Evolutionary conservation across 2,113 vertebrate genomes (phyloP).

Genomic region (Raja brachyura): DNA sequence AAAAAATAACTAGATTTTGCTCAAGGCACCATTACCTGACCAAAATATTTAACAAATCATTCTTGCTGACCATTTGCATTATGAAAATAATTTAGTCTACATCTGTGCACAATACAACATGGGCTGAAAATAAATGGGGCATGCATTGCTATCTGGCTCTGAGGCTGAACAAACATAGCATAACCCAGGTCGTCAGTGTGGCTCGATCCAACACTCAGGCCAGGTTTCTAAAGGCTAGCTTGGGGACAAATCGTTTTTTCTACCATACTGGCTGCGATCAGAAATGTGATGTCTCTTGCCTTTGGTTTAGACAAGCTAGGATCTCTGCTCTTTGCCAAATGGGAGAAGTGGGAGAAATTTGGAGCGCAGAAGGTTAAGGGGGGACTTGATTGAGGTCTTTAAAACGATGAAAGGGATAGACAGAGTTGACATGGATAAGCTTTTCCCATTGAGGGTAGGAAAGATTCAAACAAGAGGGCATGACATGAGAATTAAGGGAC

Average conservation of each 20-base stretch:
- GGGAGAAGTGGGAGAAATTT: too few relatives aligned
- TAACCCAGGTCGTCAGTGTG: not conserved
- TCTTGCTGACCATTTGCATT: not conserved
- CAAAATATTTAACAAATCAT: not conserved
- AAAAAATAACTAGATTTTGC: not conserved
- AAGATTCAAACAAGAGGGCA: too few relatives aligned
- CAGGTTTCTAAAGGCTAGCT: not conserved
- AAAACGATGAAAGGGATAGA: too few relatives aligned
- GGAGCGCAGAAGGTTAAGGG: too few relatives aligned
- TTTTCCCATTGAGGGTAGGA: too few relatives aligned
- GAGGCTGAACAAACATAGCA: not conserved
- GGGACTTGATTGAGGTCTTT: too few relatives aligned
- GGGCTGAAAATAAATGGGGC: not conserved
- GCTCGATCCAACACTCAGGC: not conserved
- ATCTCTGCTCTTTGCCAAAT: not conserved
- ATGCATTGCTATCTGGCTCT: not conserved
- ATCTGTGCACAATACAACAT: not conserved
- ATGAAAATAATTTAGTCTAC: not conserved
- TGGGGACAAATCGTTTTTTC: not conserved
- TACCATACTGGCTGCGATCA: not conserved
- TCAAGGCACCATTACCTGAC: not conserved
- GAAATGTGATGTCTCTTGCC: not conserved
- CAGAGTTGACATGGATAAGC: too few relatives aligned
- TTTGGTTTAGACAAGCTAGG: not conserved
- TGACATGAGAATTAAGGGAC: too few relatives aligned